A percentile compares a stretch with the other conserved stretches of the same genome.
These are phyloP conservation scores for Mythimna vitellina DNA, from an alignment of 2,888 invertebrate genomes.

Conservation along the genomic window DNA sequence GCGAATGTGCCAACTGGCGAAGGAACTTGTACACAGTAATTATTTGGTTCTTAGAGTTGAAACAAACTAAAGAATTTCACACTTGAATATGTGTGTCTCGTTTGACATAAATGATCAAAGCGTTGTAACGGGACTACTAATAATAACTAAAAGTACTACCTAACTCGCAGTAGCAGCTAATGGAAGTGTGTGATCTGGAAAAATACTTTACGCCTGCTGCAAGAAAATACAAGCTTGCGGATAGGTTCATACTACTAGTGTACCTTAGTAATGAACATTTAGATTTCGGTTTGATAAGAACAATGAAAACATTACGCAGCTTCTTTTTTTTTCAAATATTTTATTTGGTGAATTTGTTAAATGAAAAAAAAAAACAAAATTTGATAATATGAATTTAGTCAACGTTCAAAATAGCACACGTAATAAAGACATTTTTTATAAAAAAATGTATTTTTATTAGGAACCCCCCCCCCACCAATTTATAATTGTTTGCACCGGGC, in stretches of 20 bases:
- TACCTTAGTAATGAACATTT: too few species aligned
- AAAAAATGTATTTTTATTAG: too few species aligned
- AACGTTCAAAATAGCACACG: too few species aligned
- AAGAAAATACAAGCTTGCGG: neutral
- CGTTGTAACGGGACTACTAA: too few species aligned
- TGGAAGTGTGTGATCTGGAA: neutral
- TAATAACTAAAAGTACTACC: too few species aligned
- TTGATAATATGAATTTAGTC: too few species aligned
- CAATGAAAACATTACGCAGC: neutral
- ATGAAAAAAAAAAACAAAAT: too few species aligned
- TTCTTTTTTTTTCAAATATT: neutral
- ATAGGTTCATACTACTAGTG: neutral
- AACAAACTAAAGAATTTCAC: constrained; percentile 10
- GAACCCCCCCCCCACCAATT: too few species aligned
- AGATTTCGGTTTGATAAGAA: neutral
- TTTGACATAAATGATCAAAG: neutral
- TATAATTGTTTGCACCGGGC: too few species aligned
- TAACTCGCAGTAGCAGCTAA: neutral
- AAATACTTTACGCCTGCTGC: too few species aligned
- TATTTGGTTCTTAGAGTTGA: constrained; percentile 2
- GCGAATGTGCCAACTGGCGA: neutral
- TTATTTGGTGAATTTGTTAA: too few species aligned
- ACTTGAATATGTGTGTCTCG: neutral
- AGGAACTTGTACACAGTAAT: constrained; percentile 16
- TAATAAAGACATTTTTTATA: too few species aligned